phyloP scores from a whole-genome alignment of 2,888 invertebrate genomes.

The Camponotus fellah region DNA sequence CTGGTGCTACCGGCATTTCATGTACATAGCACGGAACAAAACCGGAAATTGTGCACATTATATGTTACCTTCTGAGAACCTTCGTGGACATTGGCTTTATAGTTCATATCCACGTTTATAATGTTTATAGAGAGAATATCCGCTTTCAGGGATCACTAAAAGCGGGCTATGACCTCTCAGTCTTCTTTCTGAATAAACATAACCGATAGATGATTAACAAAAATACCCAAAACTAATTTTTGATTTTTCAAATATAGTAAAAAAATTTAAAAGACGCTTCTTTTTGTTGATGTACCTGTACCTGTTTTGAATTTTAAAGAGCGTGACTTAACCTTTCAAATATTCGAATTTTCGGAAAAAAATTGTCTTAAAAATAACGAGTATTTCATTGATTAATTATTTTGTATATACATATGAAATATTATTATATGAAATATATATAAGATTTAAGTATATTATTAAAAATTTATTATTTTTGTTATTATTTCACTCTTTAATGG shows the following conservation, averaged over 20 bases:
- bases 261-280: neutral
- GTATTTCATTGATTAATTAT: neutral
- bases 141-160: too few relatives aligned
- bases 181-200: neutral
- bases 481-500: neutral
- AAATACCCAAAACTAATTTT: neutral
- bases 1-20: too few relatives aligned
- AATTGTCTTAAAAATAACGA: neutral
- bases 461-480: neutral
- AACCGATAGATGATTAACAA: neutral
- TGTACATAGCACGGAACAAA: too few relatives aligned
- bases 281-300: neutral
- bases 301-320: neutral
- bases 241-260: neutral
- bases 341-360: neutral
- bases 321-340: neutral
- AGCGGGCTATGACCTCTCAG: too few relatives aligned
- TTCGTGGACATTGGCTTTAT: too few relatives aligned
- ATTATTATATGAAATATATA: too few relatives aligned
- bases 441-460: too few relatives aligned
- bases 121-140: too few relatives aligned
- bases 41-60: too few relatives aligned
- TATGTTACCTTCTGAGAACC: too few relatives aligned
- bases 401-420: too few relatives aligned
- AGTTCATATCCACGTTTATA: too few relatives aligned